phyloP scores from a whole-genome alignment of 2,888 invertebrate species.

The Xylophagus ater region DNA sequence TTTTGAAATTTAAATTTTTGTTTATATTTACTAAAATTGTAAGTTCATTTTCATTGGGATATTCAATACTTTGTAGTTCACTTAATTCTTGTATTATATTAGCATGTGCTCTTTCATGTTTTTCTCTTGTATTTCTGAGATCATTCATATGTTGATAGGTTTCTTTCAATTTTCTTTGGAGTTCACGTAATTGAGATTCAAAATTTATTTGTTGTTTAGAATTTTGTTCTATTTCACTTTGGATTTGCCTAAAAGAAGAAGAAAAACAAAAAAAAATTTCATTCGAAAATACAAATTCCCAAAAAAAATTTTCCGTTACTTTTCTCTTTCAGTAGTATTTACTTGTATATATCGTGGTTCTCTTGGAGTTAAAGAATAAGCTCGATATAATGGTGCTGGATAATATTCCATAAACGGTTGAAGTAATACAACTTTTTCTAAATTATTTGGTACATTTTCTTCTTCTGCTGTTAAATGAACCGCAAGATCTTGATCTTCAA shows the following conservation, averaged over 20 bases:
- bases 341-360: conserved; percentile 52
- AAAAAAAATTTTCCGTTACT: conserved; percentile 18
- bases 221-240: conserved; percentile 16
- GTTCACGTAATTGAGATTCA: conserved; percentile 16
- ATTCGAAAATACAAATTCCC: conserved; percentile 3
- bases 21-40: conserved; percentile 27
- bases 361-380: conserved; percentile 51
- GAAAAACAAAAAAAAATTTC: neutral
- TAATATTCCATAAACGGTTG: conserved; percentile 52
- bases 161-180: conserved; percentile 19
- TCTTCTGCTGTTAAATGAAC: conserved; percentile 53
- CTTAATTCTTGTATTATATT: conserved; percentile 23
- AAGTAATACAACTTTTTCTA: conserved; percentile 53
- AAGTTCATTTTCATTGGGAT: conserved; percentile 29
- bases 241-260: conserved; percentile 19
- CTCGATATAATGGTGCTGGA: conserved; percentile 66
- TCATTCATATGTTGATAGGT: conserved; percentile 18
- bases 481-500: conserved; percentile 50
- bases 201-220: conserved; percentile 11
- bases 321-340: conserved; percentile 51
- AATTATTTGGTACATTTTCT: conserved; percentile 56
- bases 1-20: neutral
- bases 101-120: conserved; percentile 20
- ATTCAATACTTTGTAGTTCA: conserved; percentile 31
- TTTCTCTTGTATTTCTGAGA: conserved; percentile 19